These are phyloP conservation scores for Folsomia candida DNA, from an alignment of 2,888 invertebrate species.

Conservation along the genomic window DNA sequence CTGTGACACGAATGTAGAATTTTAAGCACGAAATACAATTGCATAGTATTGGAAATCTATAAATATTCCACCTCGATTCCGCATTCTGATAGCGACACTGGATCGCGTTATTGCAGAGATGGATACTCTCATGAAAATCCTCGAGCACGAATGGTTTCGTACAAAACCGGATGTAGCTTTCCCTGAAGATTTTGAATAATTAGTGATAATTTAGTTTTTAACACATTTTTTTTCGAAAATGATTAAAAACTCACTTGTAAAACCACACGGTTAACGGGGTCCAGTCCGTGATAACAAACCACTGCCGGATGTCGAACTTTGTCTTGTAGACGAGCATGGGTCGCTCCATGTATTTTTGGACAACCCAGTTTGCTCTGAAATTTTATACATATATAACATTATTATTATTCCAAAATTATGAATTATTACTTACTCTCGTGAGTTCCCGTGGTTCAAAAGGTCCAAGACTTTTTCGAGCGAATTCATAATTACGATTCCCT, in stretches of 20 bases:
- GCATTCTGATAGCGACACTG: slow-evolving; percentile 71
- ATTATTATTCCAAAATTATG: too few species aligned
- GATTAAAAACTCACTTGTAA: slow-evolving; percentile 66
- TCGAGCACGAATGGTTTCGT: slow-evolving; percentile 81
- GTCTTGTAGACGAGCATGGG: slow-evolving; percentile 84
- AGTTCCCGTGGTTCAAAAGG: slow-evolving; percentile 66
- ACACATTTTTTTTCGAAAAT: neutral
- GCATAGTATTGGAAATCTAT: too few species aligned
- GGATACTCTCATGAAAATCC: slow-evolving; percentile 87
- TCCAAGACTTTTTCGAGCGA: slow-evolving; percentile 79
- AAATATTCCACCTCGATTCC: too few species aligned
- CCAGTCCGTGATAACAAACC: slow-evolving; percentile 88
- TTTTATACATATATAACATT: too few species aligned
- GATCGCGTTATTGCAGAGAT: slow-evolving; percentile 89
- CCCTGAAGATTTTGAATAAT: slow-evolving; percentile 58
- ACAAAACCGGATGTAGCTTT: slow-evolving; percentile 88
- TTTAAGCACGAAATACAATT: too few species aligned
- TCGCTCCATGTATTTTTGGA: slow-evolving; percentile 92
- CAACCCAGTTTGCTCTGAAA: slow-evolving; percentile 72
- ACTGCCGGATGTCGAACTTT: slow-evolving; percentile 92
- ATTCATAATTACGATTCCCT: slow-evolving; percentile 83
- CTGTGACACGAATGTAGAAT: too few species aligned
- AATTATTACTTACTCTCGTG: too few species aligned
- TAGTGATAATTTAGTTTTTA: neutral
- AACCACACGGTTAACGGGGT: slow-evolving; percentile 90